A percentile compares a stretch with the other conserved stretches of the same genome.
These are phyloP conservation scores for Mesembrinibis cayennensis DNA, from an alignment of 2,113 vertebrate genomes.

Conservation along the genomic window DNA sequence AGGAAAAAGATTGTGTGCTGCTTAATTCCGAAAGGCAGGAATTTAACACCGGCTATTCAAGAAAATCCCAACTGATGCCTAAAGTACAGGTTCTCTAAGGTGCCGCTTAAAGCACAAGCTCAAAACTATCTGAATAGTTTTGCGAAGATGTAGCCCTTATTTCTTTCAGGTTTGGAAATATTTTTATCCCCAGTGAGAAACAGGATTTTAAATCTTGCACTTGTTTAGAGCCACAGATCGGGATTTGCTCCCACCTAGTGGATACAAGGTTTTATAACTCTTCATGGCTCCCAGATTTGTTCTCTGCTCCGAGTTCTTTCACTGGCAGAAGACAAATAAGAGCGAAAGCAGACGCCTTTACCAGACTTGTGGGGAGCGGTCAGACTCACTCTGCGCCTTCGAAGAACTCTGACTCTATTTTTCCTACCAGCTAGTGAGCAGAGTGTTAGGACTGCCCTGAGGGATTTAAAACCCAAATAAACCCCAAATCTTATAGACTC, in stretches of 20 bases:
- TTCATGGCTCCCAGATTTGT: neutral
- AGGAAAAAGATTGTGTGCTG: neutral
- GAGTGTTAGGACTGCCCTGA: neutral
- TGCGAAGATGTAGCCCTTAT: neutral
- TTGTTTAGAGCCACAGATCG: neutral
- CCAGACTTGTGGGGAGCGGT: neutral
- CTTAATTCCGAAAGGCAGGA: neutral
- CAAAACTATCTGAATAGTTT: neutral
- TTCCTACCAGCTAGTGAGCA: neutral
- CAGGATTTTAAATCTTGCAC: neutral
- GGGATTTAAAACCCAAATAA: neutral
- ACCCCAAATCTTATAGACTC: neutral
- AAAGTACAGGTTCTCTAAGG: neutral
- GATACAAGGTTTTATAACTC: neutral
- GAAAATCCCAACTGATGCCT: neutral
- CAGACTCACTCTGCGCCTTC: accelerated
- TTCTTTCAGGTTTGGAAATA: neutral
- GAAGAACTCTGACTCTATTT: neutral
- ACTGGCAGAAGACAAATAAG: neutral
- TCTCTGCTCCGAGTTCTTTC: neutral
- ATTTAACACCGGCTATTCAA: neutral
- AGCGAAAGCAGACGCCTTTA: neutral
- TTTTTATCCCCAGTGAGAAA: neutral
- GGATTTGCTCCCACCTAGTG: conserved; percentile 2
- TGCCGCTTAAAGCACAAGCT: neutral